Evolutionary conservation across 2,797 vertebrate species (phyloP), one percentile per base, ranked within the genome.

Genomic region (Taeniopygia guttata): DNA sequence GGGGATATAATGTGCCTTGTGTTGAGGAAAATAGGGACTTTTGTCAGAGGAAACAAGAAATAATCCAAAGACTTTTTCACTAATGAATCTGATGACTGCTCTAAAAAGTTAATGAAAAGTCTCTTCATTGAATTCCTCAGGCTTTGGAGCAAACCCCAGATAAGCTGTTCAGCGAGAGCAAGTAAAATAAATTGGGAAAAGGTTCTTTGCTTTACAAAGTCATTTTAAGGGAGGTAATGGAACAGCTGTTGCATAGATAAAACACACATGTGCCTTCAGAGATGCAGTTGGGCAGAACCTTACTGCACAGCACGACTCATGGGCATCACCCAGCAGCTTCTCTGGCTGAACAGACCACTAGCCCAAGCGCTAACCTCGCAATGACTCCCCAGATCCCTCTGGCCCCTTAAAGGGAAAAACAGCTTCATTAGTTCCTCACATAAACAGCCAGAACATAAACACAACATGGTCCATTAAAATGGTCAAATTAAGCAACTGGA

Each of bases 241-340:
- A 95, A 86, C 87, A 96, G 94, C 90, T 96, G 88, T 93, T 88
- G 69, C 76, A 69, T 83, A 54, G 92, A 93, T 92, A 91, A 95
- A 96, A 60, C 29, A 70, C 83, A 93, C 82, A 36, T 6, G 9
- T 90, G 86, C 59, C 79, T 91, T 78, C 22, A 30, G 54, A 87
- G 86, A 68, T 59, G 90, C 80, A 85, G 48, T 76, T 69, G 84
- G 82, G 43, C 54, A 94, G 64, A 95, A 56, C 27, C 67, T 63
- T 64, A 19, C 43, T 77, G 80, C 83, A 67, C 68, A 93, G 80
- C 84, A 58, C 1, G 54, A 81, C 42, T 38, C 1, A 1, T 3
- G 21, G 40, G 36, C 83, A 94, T 70, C 3, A 0, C 42, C 58
- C 30, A 10, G 19, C 21, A 46, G 36, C 45, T 72, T 43, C 51